A percentile compares a stretch with the other conserved stretches of the same genome.
Conservation (phyloP, 2,888 invertebrate species). For the Ectemnius continuus region DNA sequence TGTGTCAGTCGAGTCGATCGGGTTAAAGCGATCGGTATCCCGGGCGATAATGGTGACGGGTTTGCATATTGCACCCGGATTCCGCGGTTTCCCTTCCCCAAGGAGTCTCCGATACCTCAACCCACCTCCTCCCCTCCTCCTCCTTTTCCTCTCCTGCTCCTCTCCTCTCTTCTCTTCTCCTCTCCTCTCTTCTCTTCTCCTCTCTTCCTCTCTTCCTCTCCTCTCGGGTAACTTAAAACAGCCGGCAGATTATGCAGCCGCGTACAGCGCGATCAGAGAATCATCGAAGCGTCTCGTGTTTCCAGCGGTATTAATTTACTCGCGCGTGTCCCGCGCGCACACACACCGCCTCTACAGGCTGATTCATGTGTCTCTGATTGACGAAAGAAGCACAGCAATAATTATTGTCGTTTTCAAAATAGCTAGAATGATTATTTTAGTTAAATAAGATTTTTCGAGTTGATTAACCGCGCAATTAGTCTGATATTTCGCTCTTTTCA, state of each 20-base stretch:
- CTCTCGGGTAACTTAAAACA: constrained; percentile 25
- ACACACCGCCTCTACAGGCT: neutral
- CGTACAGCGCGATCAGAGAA: constrained; percentile 24
- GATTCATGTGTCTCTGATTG: too few species aligned
- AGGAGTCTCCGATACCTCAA: too few species aligned
- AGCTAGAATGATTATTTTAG: too few species aligned
- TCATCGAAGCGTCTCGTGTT: constrained; percentile 45
- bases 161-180: too few species aligned
- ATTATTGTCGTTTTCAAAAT: too few species aligned
- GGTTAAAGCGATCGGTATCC: constrained; percentile 1
- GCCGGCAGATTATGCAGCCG: constrained; percentile 34
- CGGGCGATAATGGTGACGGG: constrained; percentile 22
- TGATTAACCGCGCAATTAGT: too few species aligned
- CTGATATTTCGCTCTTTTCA: too few species aligned
- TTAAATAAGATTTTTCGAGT: too few species aligned
- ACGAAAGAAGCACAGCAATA: too few species aligned
- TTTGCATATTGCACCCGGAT: constrained; percentile 27
- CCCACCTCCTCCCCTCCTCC: neutral
- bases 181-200: too few species aligned
- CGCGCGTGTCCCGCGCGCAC: constrained; percentile 18
- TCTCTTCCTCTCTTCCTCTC: too few species aligned
- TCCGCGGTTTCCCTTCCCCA: constrained; percentile 24
- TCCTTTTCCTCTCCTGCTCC: neutral
- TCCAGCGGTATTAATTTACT: constrained; percentile 43
- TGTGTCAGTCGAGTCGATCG: neutral